Base-by-base conservation (phyloP, 2,797 vertebrate genomes). In the Rhinogobio ventralis region DNA sequence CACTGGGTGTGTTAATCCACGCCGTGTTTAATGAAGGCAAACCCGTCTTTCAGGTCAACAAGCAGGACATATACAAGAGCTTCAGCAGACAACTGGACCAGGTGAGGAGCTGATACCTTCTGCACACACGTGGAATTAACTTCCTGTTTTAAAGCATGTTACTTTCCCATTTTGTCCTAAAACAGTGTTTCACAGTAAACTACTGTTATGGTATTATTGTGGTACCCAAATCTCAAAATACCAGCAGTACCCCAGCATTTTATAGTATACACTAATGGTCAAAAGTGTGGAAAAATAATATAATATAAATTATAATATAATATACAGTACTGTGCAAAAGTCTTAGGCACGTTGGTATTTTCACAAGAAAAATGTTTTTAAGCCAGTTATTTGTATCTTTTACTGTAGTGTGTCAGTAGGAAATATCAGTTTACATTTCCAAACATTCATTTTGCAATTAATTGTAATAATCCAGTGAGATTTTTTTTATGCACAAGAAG, bases 41-140 rank as follows among this genome's bases (percentile, higher is more conserved):
- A 91, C 95, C 98, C 23, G 95, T 99, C 92, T 97, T 99, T 94
- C 95, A 98, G 91, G 95, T 99, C 92, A 99, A 97, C 95, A 99
- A 99, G 88, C 97, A 99, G 77, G 98, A 99, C 93, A 99, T 99
- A 92, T 99, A 98, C 90, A 99, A 99, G 94, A 99, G 98, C 91
- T 99, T 99, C 93, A 99, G 98, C 91, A 94, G 97, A 83, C 98
- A 99, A 39, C 93, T 99, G 89, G 98, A 99, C 92, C 97, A 99
- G 96, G 98, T 99, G 93, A 90, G 90, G 14, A 64, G 62, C 6
- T 7, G 14, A 30, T 7, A 30, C 15, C 62, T 64, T 64, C 28
- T 7, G 14, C 14, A 17, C 28, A 64, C 14, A 6, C 15, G 23
- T 45, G 4, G 23, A 14, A 15, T 71, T 25, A 20, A n/a, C 17